A percentile compares a stretch with the other conserved stretches of the same genome.
phyloP scores from a whole-genome alignment of 2,888 invertebrate species.

The Synanthedon andrenaeformis region DNA sequence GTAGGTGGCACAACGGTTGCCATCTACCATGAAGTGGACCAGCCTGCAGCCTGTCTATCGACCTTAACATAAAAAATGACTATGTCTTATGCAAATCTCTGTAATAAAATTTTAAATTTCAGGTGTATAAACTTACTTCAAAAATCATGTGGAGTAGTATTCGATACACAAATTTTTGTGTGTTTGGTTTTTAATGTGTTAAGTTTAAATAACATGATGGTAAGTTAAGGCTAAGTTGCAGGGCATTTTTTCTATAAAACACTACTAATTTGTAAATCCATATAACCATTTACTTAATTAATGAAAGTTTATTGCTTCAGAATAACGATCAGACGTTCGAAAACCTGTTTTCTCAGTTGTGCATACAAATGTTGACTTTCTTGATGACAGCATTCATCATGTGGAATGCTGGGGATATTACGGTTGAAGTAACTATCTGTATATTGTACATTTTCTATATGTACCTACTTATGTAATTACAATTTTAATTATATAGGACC shows the following conservation, averaged over 20 bases:
- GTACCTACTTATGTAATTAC: too few relatives aligned
- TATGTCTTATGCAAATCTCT: too few relatives aligned
- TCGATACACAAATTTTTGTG: slow-evolving; percentile 1
- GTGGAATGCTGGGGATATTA: slow-evolving; percentile 40
- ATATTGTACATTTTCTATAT: too few relatives aligned
- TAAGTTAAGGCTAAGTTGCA: not conserved
- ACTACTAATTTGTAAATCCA: too few relatives aligned
- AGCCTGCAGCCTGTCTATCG: too few relatives aligned
- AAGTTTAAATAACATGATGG: not conserved
- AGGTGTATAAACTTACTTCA: not conserved
- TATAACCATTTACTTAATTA: too few relatives aligned
- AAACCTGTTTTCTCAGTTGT: slow-evolving; percentile 14
- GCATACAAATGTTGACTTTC: slow-evolving; percentile 14
- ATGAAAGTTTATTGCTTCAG: slow-evolving; percentile 8
- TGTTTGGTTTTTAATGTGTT: not conserved
- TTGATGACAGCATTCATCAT: slow-evolving; percentile 29
- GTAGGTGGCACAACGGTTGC: too few relatives aligned
- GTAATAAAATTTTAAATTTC: not conserved
- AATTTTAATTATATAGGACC: too few relatives aligned
- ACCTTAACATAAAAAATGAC: too few relatives aligned
- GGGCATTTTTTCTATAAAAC: too few relatives aligned
- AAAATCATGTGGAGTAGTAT: not conserved
- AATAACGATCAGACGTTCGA: slow-evolving; percentile 20
- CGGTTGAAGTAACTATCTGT: slow-evolving; percentile 21
- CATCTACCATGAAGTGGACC: too few relatives aligned